Evolutionary conservation across 2,113 vertebrate genomes (phyloP).

Genomic region (Potamarius usumacintae): DNA sequence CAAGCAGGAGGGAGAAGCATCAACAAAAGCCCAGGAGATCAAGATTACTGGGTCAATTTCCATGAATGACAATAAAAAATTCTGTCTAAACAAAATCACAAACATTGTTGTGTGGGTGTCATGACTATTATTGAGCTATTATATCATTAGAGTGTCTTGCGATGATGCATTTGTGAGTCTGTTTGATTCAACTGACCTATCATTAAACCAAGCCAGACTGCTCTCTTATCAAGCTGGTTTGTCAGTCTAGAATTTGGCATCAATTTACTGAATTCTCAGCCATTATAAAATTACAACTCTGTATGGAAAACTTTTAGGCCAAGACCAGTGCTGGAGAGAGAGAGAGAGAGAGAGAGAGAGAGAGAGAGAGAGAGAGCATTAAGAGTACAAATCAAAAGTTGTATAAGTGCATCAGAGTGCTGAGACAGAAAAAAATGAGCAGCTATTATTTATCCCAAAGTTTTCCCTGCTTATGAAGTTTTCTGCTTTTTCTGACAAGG

Average conservation of each 20-base stretch:
- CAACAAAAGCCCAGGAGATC: conserved; percentile 44
- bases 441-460: neutral
- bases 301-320: conserved; percentile 47
- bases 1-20: conserved; percentile 68
- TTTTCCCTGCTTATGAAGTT: neutral
- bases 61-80: conserved; percentile 66
- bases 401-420: conserved; percentile 6
- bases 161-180: conserved; percentile 57
- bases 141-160: conserved; percentile 45
- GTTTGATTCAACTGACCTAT: conserved; percentile 62
- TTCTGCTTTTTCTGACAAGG: neutral
- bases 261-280: conserved; percentile 45
- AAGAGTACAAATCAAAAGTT: conserved; percentile 9
- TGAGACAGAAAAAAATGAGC: neutral
- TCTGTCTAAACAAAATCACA: conserved; percentile 73
- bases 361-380: conserved; percentile 22
- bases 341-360: conserved; percentile 32
- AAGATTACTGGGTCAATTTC: conserved; percentile 66
- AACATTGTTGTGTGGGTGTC: conserved; percentile 40
- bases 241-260: conserved; percentile 46
- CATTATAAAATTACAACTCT: conserved; percentile 53
- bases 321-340: conserved; percentile 30
- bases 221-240: conserved; percentile 50
- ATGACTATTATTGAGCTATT: conserved; percentile 38
- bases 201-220: conserved; percentile 51